phyloP scores from a whole-genome alignment of 2,113 vertebrate species.

The Malurus alboscapulatus region DNA sequence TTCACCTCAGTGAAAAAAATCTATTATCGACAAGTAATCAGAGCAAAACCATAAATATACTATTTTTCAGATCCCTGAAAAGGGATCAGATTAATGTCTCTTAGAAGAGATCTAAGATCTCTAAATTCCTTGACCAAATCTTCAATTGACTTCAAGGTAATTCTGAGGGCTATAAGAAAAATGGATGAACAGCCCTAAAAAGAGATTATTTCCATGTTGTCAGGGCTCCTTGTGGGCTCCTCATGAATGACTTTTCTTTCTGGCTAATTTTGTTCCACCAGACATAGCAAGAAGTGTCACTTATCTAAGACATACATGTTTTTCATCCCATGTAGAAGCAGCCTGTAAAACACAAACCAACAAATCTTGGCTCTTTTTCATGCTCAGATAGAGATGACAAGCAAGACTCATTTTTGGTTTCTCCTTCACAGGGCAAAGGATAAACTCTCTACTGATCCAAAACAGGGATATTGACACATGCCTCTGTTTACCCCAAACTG shows the following conservation, averaged over 20 bases:
- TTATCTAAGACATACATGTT: background rate
- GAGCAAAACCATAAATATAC: fast-evolving
- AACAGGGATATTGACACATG: background rate
- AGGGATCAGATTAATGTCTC: background rate
- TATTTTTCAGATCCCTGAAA: background rate
- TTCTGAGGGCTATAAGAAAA: background rate
- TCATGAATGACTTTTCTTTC: background rate
- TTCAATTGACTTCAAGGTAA: background rate
- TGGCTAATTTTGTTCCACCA: background rate
- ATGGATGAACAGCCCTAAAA: background rate
- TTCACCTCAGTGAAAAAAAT: background rate
- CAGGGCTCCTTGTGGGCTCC: background rate
- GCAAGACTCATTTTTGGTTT: background rate
- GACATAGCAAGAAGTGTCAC: background rate
- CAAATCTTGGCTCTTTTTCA: background rate
- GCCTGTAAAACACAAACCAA: background rate
- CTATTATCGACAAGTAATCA: background rate
- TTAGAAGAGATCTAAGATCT: background rate
- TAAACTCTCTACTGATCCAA: background rate
- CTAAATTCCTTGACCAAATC: background rate
- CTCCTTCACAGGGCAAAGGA: background rate
- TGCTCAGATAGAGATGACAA: background rate
- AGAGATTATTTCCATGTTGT: background rate
- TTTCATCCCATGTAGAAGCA: background rate
- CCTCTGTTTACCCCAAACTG: background rate